Evolutionary conservation across 2,888 invertebrate species (phyloP).

Genomic region (Ochlodes sylvanus): DNA sequence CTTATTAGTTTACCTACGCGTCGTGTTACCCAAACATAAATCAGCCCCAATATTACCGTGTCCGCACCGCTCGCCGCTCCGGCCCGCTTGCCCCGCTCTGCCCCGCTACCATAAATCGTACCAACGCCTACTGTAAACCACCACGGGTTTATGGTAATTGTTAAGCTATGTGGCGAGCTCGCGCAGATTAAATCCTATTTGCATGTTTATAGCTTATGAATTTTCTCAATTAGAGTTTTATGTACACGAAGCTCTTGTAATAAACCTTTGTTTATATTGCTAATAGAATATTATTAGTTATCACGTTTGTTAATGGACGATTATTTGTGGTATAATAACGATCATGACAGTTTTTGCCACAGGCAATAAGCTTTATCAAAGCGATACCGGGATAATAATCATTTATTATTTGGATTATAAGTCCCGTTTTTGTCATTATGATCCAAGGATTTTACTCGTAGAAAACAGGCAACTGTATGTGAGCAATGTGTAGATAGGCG

Average conservation of each 20-base stretch:
- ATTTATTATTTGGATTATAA: too few species aligned
- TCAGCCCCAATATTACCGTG: not conserved
- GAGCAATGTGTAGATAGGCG: too few species aligned
- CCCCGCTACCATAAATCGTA: not conserved
- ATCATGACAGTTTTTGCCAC: too few species aligned
- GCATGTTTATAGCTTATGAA: constrained; percentile 7
- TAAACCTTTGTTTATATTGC: constrained; percentile 3
- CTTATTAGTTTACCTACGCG: too few species aligned
- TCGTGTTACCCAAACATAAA: not conserved
- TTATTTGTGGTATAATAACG: too few species aligned
- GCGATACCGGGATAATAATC: too few species aligned
- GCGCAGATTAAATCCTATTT: constrained; percentile 6
- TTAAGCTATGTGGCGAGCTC: constrained; percentile 2
- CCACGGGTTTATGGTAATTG: constrained; percentile 8
- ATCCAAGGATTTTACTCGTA: too few species aligned
- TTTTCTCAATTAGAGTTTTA: constrained; percentile 7
- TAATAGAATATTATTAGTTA: not conserved
- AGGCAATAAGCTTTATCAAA: too few species aligned
- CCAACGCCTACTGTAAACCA: constrained; percentile 8
- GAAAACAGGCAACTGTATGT: too few species aligned
- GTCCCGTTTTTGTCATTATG: too few species aligned
- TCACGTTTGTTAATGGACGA: too few species aligned
- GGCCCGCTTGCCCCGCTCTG: not conserved
- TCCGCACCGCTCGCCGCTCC: too few species aligned
- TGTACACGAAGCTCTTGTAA: not conserved